Percentiles rank a stretch among this genome's conserved stretches.
Conservation (phyloP, 2,888 invertebrate species). For the Volucella inflata region DNA sequence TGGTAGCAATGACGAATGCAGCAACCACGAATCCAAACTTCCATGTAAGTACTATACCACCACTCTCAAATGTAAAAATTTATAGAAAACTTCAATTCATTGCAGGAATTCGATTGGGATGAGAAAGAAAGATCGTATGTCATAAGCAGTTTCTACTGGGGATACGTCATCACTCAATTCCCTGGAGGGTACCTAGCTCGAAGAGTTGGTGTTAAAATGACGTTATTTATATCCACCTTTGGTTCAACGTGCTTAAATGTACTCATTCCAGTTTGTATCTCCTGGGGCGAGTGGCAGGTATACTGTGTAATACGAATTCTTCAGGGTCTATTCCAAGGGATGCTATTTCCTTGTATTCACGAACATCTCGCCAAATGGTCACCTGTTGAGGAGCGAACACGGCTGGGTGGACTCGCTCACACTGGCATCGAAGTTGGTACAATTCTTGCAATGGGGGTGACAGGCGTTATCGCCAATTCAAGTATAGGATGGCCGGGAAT, state of each 20-base stretch:
- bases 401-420: conserved; percentile 85
- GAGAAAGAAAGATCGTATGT: conserved; percentile 85
- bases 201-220: conserved; percentile 87
- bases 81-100: conserved; percentile 82
- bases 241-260: conserved; percentile 87
- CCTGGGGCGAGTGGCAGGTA: conserved; percentile 85
- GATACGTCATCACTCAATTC: conserved; percentile 85
- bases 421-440: conserved; percentile 87
- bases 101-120: conserved; percentile 81
- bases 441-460: conserved; percentile 86
- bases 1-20: conserved; percentile 87
- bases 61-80: background rate
- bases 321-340: conserved; percentile 87
- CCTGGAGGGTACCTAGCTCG: conserved; percentile 88
- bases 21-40: conserved; percentile 82
- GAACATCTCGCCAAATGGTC: conserved; percentile 87
- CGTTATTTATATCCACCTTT: conserved; percentile 84
- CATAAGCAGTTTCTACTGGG: conserved; percentile 86
- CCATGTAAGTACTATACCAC: conserved; percentile 80
- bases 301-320: conserved; percentile 85
- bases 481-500: conserved; percentile 86
- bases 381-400: conserved; percentile 87
- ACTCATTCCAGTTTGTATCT: conserved; percentile 87
- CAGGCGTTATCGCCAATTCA: conserved; percentile 86
- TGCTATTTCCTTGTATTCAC: conserved; percentile 86